Conservation (phyloP, 1,140 invertebrate genomes). For the Drosophila parvula region DNA sequence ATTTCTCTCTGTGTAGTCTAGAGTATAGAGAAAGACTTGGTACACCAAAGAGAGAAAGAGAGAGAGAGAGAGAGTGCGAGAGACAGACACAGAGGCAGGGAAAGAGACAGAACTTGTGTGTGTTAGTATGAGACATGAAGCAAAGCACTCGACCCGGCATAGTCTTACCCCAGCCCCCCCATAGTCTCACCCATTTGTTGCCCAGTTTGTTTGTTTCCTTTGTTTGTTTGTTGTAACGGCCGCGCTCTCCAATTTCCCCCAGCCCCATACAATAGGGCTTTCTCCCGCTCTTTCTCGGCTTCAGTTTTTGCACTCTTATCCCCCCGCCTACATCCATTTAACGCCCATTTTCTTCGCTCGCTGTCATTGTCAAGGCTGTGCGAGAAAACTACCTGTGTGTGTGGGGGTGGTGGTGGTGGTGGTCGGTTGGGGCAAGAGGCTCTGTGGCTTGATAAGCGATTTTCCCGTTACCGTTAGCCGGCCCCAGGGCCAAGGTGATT, state of each 20-base stretch:
- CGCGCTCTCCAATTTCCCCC: slow-evolving; percentile 41
- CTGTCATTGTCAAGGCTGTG: slow-evolving; percentile 79
- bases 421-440: not conserved
- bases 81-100: slow-evolving; percentile 12
- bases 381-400: slow-evolving; percentile 69
- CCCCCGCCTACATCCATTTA: slow-evolving; percentile 42
- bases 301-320: slow-evolving; percentile 56
- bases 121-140: slow-evolving; percentile 55
- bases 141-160: slow-evolving; percentile 73
- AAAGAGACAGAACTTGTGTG: slow-evolving; percentile 19
- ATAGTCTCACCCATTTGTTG: slow-evolving; percentile 51
- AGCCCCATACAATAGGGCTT: not conserved
- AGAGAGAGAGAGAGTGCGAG: slow-evolving; percentile 8
- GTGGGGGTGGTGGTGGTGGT: no score
- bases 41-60: slow-evolving; percentile 7
- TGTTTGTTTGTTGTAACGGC: slow-evolving; percentile 79
- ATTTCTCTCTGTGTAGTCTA: slow-evolving; percentile 15
- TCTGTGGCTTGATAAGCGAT: slow-evolving; percentile 43
- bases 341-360: slow-evolving; percentile 61
- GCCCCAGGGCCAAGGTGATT: slow-evolving; percentile 47
- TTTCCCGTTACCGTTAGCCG: slow-evolving; percentile 35
- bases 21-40: slow-evolving; percentile 29
- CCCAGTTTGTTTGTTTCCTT: slow-evolving; percentile 78
- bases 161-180: slow-evolving; percentile 20
- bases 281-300: slow-evolving; percentile 35